These are phyloP conservation scores for Larimichthys polyactis DNA, from an alignment of 2,113 vertebrate species.

Conservation along the genomic window DNA sequence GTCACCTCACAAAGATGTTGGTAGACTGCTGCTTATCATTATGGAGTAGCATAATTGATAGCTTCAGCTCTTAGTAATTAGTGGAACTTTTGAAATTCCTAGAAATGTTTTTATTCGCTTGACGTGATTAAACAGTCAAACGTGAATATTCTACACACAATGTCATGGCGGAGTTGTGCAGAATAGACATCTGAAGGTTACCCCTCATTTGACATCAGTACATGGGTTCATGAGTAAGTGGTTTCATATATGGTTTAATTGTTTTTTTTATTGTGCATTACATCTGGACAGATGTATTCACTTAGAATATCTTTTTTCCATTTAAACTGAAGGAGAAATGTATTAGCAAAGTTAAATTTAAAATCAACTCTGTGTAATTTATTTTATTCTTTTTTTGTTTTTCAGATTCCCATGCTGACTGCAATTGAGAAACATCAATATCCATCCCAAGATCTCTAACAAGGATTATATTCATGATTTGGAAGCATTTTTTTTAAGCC, in stretches of 20 bases:
- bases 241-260: not conserved
- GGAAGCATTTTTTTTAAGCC: not conserved
- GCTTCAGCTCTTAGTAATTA: conserved; percentile 56
- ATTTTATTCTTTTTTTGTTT: conserved; percentile 29
- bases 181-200: not conserved
- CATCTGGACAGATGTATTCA: not conserved
- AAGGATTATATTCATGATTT: conserved; percentile 12
- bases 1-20: conserved; percentile 36
- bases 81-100: conserved; percentile 49
- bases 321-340: not conserved
- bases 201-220: not conserved
- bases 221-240: not conserved
- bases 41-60: conserved; percentile 52
- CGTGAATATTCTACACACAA: not conserved
- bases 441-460: conserved; percentile 15
- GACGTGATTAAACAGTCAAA: conserved; percentile 2
- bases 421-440: conserved; percentile 31
- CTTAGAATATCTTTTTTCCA: not conserved
- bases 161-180: not conserved
- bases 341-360: not conserved
- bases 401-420: conserved; percentile 61
- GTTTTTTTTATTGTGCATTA: not conserved
- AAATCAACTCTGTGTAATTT: not conserved
- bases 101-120: conserved; percentile 39
- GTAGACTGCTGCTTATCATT: conserved; percentile 44